phyloP scores from a whole-genome alignment of 2,888 invertebrate genomes.

The Lithosia quadra region DNA sequence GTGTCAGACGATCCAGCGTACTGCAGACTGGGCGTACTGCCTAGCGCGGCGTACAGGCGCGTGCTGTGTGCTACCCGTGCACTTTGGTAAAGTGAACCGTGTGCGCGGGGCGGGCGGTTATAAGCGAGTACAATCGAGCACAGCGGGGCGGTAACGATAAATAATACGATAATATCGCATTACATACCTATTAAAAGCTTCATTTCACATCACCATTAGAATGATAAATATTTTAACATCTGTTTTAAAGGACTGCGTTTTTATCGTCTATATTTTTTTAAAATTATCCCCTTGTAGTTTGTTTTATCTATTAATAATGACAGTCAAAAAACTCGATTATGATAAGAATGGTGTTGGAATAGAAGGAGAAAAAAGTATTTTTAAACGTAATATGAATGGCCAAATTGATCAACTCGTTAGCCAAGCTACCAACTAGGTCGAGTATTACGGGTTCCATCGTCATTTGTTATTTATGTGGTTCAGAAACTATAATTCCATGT shows the following conservation, averaged over 20 bases:
- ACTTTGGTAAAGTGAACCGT: slow-evolving; percentile 28
- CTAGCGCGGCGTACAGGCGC: slow-evolving; percentile 20
- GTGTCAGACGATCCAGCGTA: slow-evolving; percentile 10
- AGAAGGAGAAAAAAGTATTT: neutral
- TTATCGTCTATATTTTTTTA: slow-evolving; percentile 49
- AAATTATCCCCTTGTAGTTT: neutral
- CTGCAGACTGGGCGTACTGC: slow-evolving; percentile 17
- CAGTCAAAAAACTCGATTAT: neutral
- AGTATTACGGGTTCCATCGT: neutral
- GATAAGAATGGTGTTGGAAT: neutral
- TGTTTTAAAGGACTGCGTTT: slow-evolving; percentile 62
- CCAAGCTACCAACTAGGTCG: neutral
- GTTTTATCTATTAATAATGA: neutral
- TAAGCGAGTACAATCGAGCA: slow-evolving; percentile 56
- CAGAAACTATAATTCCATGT: neutral
- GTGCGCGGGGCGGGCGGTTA: slow-evolving; percentile 71
- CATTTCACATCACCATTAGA: slow-evolving; percentile 69
- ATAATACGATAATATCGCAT: slow-evolving; percentile 77
- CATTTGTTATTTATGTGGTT: too few species aligned
- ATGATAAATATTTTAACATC: slow-evolving; percentile 74
- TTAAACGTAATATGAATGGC: neutral
- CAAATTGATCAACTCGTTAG: neutral
- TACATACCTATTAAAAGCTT: slow-evolving; percentile 78
- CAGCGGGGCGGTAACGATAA: slow-evolving; percentile 73
- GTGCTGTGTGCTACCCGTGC: slow-evolving; percentile 37